Evolutionary conservation across 2,797 vertebrate genomes (phyloP), one percentile per base, ranked within the genome.

Genomic region (Diglossa cyanea): DNA sequence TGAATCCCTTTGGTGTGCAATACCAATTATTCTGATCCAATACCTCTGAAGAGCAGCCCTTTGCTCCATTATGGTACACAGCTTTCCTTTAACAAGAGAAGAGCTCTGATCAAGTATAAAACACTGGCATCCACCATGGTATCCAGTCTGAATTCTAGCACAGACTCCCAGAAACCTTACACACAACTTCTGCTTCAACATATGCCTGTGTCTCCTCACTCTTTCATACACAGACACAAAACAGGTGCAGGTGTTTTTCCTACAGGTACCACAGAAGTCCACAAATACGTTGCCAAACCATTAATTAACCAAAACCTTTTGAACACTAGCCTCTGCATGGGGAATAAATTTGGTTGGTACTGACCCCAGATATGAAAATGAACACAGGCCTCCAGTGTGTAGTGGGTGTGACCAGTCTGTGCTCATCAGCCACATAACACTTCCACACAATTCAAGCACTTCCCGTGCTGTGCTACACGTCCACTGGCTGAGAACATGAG

Each of bases 51-150:
- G 35, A 58, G 14, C 10, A 88, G 10, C 3, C 7, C n/a, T 48
- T 66, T 66, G 44, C 51, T 68, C 39, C 17, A 12, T 11, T 14
- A 28, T 0, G 12, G 45, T 13, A 68, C 39, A 47, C 26, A 70
- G 48, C 35, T 57, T 63, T 71, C 55, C 39, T 57, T 62, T 37
- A 39, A 40, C 35, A 89, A 31, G 21, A 48, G 23, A 62, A 45
- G 17, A 7, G 23, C 24, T 21, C 20, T 55, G 25, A 90, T 25
- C 20, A 55, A 54, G 24, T 47, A 33, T 31, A 35, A 28, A 80
- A 60, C 1, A 13, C 28, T 72, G 51, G 40, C 40, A 72, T 37
- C 54, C 0, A 1, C 4, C 2, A 58, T 2, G 8, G 17, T 12
- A 68, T 21, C 31, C 42, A 47, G 9, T 51, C 11, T 51, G 30